These are phyloP conservation scores for Drosophila sp. DNA, from an alignment of 1,140 invertebrate species.

Conservation along the genomic window DNA sequence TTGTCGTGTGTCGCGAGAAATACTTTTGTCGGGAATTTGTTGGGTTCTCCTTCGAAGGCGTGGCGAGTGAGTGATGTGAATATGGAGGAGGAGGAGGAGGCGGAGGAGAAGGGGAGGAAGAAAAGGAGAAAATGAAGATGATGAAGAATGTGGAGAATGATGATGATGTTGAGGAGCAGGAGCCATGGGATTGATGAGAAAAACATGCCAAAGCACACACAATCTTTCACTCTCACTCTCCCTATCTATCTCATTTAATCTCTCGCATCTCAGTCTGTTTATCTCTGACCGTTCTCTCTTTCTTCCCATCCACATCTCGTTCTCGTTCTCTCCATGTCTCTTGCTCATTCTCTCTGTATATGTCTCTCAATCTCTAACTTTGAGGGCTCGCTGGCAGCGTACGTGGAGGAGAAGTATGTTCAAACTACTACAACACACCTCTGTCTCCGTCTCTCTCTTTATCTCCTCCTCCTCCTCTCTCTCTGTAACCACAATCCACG, in stretches of 20 bases:
- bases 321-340: neutral
- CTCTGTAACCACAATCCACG: conserved; percentile 42
- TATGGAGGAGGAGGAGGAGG: conserved; percentile 42
- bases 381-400: conserved; percentile 82
- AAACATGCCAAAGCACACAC: neutral
- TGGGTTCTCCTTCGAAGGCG: conserved; percentile 43
- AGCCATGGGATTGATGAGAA: conserved; percentile 1
- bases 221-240: conserved; percentile 13
- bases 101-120: neutral
- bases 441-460: conserved; percentile 23
- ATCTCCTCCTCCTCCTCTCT: neutral
- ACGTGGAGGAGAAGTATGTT: conserved; percentile 81
- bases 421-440: conserved; percentile 59
- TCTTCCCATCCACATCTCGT: neutral
- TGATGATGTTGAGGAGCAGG: neutral
- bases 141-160: neutral
- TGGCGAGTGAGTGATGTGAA: conserved; percentile 66
- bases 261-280: conserved; percentile 8
- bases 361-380: conserved; percentile 37
- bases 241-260: conserved; percentile 7
- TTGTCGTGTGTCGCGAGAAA: conserved; percentile 53
- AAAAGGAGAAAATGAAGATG: neutral
- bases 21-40: conserved; percentile 37
- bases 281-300: neutral
- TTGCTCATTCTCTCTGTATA: conserved; percentile 49